These are phyloP conservation scores for Drosophila prostipennis DNA, from an alignment of 2,888 invertebrate species.

Conservation along the genomic window DNA sequence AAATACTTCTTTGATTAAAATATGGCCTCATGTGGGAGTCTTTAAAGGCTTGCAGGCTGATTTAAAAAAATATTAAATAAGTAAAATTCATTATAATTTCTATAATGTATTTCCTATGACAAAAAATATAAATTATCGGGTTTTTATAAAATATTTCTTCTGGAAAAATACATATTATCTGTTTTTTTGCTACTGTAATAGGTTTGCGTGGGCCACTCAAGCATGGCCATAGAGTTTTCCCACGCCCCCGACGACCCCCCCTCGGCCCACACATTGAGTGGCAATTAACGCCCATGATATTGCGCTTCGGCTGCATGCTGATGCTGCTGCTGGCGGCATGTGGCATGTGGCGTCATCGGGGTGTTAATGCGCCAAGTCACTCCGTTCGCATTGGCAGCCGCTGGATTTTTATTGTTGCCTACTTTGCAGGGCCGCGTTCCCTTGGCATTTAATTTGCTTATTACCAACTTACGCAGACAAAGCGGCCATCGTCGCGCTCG, in stretches of 20 bases:
- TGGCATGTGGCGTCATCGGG: conserved; percentile 43
- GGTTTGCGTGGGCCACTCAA: conserved; percentile 5
- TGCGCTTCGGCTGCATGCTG: conserved; percentile 62
- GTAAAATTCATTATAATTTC: no score
- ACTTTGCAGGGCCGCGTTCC: conserved; percentile 49
- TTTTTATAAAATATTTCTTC: no score
- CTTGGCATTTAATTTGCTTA: conserved; percentile 73
- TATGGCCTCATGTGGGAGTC: no score
- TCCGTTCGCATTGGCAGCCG: conserved; percentile 55
- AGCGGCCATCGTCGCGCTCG: conserved; percentile 44
- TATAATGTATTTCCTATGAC: no score
- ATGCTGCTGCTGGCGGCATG: conserved; percentile 37
- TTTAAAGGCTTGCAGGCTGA: no score
- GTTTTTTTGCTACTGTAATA: no score
- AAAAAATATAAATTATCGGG: no score
- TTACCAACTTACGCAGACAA: conserved; percentile 71
- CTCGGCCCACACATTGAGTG: conserved; percentile 54
- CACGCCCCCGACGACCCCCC: conserved; percentile 1
- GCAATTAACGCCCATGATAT: conserved; percentile 78
- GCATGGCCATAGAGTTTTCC: conserved; percentile 17
- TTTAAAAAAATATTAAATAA: no score
- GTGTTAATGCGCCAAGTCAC: conserved; percentile 66
- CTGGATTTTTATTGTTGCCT: conserved; percentile 51
- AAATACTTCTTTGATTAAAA: no score
- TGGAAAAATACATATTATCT: no score